Conservation (phyloP, 2,113 vertebrate species). For the Campylomormyrus numenius region DNA sequence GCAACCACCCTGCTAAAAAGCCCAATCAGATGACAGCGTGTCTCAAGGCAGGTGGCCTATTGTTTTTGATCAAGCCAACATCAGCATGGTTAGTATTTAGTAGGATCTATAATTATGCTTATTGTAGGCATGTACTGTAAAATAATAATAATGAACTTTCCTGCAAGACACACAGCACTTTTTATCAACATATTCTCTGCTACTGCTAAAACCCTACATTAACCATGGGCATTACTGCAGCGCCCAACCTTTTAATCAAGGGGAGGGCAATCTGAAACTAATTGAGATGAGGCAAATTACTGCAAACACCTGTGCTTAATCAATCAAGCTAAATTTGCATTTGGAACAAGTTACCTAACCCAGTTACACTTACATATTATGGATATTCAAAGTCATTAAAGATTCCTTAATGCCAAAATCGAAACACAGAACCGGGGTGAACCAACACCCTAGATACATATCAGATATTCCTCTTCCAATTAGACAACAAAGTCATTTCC, state of each 20-base stretch:
- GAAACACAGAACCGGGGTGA: not conserved
- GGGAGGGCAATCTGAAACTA: not conserved
- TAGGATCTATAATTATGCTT: not conserved
- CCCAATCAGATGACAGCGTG: slow-evolving; percentile 6
- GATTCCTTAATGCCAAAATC: not conserved
- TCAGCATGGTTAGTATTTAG: slow-evolving; percentile 8
- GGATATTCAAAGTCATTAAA: slow-evolving; percentile 1
- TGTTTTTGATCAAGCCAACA: slow-evolving; percentile 15
- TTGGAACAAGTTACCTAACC: not conserved
- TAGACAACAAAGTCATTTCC: not conserved
- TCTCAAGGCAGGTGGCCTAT: slow-evolving; percentile 33
- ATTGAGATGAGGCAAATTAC: not conserved
- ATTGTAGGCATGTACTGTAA: not conserved
- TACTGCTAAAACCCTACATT: not conserved
- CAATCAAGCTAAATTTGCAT: not conserved
- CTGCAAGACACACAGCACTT: not conserved
- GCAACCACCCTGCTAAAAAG: slow-evolving; percentile 36
- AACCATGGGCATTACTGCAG: not conserved
- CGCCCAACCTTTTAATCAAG: not conserved
- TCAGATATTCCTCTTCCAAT: not conserved
- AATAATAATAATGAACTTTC: not conserved
- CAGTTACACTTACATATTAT: not conserved
- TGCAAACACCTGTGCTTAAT: slow-evolving; percentile 1
- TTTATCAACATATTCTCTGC: not conserved
- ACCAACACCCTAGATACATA: not conserved